Conservation (phyloP, 1,140 invertebrate species). For the Tetranychus urticae region DNA sequence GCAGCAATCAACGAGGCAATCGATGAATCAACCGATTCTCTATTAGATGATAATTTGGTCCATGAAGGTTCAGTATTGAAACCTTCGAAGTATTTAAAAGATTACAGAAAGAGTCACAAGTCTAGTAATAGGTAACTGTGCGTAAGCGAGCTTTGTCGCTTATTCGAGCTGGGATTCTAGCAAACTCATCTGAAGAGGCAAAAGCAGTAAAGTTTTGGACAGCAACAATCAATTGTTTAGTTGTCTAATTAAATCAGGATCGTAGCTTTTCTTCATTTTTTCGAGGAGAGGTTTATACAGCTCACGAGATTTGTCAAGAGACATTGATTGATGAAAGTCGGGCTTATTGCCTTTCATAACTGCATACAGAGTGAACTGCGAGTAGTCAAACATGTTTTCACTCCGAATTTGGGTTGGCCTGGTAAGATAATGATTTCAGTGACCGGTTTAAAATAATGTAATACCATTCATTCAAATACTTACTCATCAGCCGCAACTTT, state of each 20-base stretch:
- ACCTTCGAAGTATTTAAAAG: slow-evolving; percentile 69
- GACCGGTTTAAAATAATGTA: too few species aligned
- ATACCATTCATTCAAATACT: too few species aligned
- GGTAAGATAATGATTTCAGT: too few species aligned
- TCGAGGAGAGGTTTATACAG: slow-evolving; percentile 54
- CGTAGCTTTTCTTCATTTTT: slow-evolving; percentile 38
- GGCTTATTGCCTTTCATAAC: slow-evolving; percentile 71
- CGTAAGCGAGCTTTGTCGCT: slow-evolving; percentile 37
- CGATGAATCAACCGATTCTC: too few species aligned
- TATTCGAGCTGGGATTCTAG: slow-evolving; percentile 69
- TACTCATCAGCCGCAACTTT: too few species aligned
- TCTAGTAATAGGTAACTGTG: slow-evolving; percentile 65
- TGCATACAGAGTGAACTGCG: slow-evolving; percentile 68
- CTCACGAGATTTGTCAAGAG: slow-evolving; percentile 38
- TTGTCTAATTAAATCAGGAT: slow-evolving; percentile 48
- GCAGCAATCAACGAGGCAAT: slow-evolving; percentile 41
- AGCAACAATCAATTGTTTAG: slow-evolving; percentile 59
- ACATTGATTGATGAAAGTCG: slow-evolving; percentile 73
- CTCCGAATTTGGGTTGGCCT: slow-evolving; percentile 30
- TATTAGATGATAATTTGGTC: too few species aligned
- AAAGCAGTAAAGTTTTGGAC: slow-evolving; percentile 76
- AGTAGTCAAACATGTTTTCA: slow-evolving; percentile 10
- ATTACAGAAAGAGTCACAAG: slow-evolving; percentile 55
- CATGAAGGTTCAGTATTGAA: not conserved
- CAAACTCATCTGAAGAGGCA: slow-evolving; percentile 75